Conservation (phyloP, 1,140 invertebrate species). For the Mesaphorura yosii region DNA sequence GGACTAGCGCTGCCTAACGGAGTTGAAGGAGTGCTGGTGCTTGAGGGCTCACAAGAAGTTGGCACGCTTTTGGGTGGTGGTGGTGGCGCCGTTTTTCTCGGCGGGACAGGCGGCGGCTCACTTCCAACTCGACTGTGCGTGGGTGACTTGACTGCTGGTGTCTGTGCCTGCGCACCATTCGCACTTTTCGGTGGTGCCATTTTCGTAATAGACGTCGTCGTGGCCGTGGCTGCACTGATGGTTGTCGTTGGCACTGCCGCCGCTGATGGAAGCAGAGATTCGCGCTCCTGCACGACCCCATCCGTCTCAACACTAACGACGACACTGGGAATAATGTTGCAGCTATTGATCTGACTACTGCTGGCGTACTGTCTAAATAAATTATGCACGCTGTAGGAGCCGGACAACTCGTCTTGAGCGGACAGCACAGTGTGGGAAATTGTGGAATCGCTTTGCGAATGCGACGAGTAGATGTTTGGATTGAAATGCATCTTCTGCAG, state of each 20-base stretch:
- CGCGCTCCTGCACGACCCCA: neutral
- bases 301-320: slow-evolving; percentile 1
- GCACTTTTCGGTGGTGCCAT: neutral
- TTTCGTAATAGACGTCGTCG: neutral
- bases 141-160: too few species aligned
- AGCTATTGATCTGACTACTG: too few species aligned
- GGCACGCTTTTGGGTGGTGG: slow-evolving; percentile 3
- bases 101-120: slow-evolving; percentile 15
- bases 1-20: neutral
- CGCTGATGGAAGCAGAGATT: neutral
- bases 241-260: neutral
- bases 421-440: slow-evolving; percentile 2
- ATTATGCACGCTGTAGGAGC: slow-evolving; percentile 15
- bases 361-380: neutral
- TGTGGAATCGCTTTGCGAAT: slow-evolving; percentile 26
- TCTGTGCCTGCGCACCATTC: too few species aligned
- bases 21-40: neutral
- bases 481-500: slow-evolving; percentile 19
- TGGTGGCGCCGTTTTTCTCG: slow-evolving; percentile 8
- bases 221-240: neutral
- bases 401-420: neutral
- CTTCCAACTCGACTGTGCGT: neutral
- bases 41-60: neutral
- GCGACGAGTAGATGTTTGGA: slow-evolving; percentile 18
- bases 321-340: slow-evolving; percentile 8